Evolutionary conservation across 2,797 vertebrate species (phyloP).

Genomic region (Sebastes wilsoni): DNA sequence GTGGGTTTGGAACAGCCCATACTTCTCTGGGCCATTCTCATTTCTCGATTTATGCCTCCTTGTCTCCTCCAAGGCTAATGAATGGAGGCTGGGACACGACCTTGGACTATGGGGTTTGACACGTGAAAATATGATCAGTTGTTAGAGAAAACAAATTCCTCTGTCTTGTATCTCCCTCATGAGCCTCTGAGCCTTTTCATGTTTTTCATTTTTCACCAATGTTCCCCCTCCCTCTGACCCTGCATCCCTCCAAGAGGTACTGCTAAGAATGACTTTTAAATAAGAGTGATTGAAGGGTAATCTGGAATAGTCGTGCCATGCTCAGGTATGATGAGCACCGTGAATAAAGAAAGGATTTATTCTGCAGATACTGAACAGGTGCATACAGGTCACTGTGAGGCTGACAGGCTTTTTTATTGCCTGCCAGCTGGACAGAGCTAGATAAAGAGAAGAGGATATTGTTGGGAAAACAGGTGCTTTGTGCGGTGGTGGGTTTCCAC

Average conservation of each 20-base stretch:
- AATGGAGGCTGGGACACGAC: too few relatives aligned
- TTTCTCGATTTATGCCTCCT: not conserved
- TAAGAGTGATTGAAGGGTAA: not conserved
- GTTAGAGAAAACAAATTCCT: not conserved
- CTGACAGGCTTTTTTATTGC: slow-evolving; percentile 22
- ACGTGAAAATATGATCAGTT: slow-evolving; percentile 13
- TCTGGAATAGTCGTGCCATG: not conserved
- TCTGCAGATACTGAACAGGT: slow-evolving; percentile 6
- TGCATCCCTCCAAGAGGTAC: not conserved
- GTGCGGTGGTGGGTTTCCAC: not conserved
- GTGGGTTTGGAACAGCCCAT: slow-evolving; percentile 7
- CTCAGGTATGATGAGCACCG: not conserved
- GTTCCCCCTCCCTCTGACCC: not conserved
- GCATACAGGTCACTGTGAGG: not conserved
- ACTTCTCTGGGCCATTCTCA: not conserved
- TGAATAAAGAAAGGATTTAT: slow-evolving; percentile 23
- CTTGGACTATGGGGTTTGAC: too few relatives aligned
- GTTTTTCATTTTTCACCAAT: not conserved
- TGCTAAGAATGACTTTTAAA: not conserved
- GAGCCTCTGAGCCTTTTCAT: not conserved
- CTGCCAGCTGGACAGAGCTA: not conserved
- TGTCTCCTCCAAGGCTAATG: too few relatives aligned
- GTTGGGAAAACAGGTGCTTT: slow-evolving; percentile 9
- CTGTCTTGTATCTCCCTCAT: not conserved
- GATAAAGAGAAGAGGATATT: not conserved